phyloP scores from a whole-genome alignment of 2,113 vertebrate genomes.

The zebrafish (Danio rerio) region GRCz12tu NC_133195.1:20655501-20656000 shows the following conservation, averaged over 20 bases:
- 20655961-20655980: slow-evolving; percentile 24
- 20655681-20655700: slow-evolving; percentile 89
- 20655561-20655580: too few relatives aligned
- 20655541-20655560: too few relatives aligned
- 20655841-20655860: slow-evolving; percentile 12
- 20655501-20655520: too few relatives aligned
- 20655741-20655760: slow-evolving; percentile 92
- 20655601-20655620: too few relatives aligned
- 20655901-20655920: slow-evolving; percentile 37
- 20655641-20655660: slow-evolving; percentile 71
- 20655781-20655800: slow-evolving; percentile 89
- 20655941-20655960: slow-evolving; percentile 45
- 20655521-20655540: too few relatives aligned
- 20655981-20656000: background rate
- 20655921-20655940: slow-evolving; percentile 40
- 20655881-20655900: slow-evolving; percentile 20
- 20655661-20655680: slow-evolving; percentile 79
- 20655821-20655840: slow-evolving; percentile 46
- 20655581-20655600: too few relatives aligned
- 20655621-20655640: background rate
- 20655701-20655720: slow-evolving; percentile 89
- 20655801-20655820: slow-evolving; percentile 68
- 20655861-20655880: slow-evolving; percentile 23
- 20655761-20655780: slow-evolving; percentile 96
- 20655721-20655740: slow-evolving; percentile 93